Evolutionary conservation across 2,888 invertebrate species (phyloP).

Genomic region (Meteorus cinctellus): DNA sequence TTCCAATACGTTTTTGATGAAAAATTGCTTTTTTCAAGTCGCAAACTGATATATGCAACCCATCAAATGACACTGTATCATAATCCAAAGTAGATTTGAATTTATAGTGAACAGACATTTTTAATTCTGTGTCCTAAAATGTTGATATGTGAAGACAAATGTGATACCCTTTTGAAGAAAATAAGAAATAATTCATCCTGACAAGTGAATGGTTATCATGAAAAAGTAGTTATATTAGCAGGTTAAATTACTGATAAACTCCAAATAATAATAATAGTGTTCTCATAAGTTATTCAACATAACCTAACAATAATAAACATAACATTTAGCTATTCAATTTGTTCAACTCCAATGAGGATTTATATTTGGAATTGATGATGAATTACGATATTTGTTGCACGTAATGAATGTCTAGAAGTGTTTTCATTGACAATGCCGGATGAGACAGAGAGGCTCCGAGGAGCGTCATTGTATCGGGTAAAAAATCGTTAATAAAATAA

Average conservation of each 20-base stretch:
- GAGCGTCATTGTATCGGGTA: no score
- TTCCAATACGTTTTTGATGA: conserved; percentile 95
- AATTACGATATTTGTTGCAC: not conserved
- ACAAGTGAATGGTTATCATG: not conserved
- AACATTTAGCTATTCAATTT: no score
- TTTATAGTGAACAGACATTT: conserved; percentile 98
- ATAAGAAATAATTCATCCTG: not conserved
- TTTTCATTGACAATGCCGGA: conserved; percentile 8
- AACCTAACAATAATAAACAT: no score
- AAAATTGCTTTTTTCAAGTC: conserved; percentile 97
- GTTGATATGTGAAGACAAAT: not conserved
- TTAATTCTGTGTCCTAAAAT: conserved; percentile 45
- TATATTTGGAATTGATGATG: not conserved
- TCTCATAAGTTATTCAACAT: no score
- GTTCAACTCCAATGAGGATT: no score
- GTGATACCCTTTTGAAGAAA: conserved; percentile 8
- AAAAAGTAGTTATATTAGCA: no score
- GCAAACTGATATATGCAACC: conserved; percentile 94
- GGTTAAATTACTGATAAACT: not conserved
- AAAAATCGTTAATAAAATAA: no score
- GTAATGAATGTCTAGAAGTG: conserved; percentile 53
- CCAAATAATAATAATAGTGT: no score
- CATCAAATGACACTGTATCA: conserved; percentile 97
- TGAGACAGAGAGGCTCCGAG: no score
- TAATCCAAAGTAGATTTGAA: conserved; percentile 97